These are phyloP conservation scores for Ostrea denselamellosa DNA, from an alignment of 1,140 invertebrate species.

Conservation along the genomic window DNA sequence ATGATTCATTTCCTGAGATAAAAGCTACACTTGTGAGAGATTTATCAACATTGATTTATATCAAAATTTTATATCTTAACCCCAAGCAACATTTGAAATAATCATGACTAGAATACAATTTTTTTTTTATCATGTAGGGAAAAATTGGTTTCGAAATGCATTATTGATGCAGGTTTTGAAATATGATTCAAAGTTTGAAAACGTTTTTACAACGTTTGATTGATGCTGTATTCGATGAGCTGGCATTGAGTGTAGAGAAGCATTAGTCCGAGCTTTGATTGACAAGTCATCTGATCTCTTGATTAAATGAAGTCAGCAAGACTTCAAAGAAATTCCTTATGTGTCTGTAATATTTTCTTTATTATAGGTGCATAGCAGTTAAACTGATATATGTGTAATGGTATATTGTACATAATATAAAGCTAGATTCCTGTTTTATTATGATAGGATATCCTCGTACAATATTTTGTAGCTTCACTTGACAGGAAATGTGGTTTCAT, in stretches of 20 bases:
- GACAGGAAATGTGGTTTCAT: not conserved
- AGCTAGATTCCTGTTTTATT: not conserved
- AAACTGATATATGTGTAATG: not conserved
- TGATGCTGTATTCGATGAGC: not conserved
- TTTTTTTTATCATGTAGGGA: not conserved
- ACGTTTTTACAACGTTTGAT: not conserved
- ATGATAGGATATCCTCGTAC: not conserved
- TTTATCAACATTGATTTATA: constrained; percentile 23
- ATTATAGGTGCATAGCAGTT: not conserved
- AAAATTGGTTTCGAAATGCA: not conserved
- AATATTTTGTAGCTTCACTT: not conserved
- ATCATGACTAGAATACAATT: not conserved
- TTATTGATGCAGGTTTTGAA: not conserved
- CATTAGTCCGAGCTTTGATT: not conserved
- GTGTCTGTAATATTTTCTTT: not conserved
- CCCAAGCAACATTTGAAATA: not conserved
- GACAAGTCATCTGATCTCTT: not conserved
- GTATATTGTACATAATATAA: not conserved
- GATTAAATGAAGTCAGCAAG: not conserved
- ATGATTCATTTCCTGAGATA: constrained; percentile 29
- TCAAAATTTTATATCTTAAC: not conserved
- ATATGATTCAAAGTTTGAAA: not conserved
- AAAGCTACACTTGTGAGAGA: not conserved
- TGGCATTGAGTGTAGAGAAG: not conserved
- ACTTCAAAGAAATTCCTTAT: constrained; percentile 23